These are phyloP conservation scores for Microctonus hyperodae DNA, from an alignment of 2,888 invertebrate genomes.

Conservation along the genomic window DNA sequence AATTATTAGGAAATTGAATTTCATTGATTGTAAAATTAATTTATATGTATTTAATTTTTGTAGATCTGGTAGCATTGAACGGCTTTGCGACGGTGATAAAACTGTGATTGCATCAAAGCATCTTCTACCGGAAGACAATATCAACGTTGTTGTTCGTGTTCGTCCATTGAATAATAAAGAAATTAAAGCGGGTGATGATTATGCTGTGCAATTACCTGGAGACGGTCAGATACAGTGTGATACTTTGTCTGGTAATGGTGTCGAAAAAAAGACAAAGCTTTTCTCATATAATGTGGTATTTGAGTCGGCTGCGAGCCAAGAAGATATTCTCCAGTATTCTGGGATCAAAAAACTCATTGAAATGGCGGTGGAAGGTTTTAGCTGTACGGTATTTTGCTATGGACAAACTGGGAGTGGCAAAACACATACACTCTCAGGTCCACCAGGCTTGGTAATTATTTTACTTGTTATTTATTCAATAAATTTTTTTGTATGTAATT, in stretches of 20 bases:
- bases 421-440: constrained; percentile 94
- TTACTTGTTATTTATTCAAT: neutral
- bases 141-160: constrained; percentile 88
- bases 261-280: constrained; percentile 77
- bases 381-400: constrained; percentile 94
- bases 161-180: constrained; percentile 83
- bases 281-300: constrained; percentile 96
- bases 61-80: constrained; percentile 65
- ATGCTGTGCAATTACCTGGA: constrained; percentile 84
- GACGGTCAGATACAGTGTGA: constrained; percentile 77
- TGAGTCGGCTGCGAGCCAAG: constrained; percentile 85
- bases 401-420: constrained; percentile 97
- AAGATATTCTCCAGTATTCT: constrained; percentile 87
- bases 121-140: constrained; percentile 77
- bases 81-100: constrained; percentile 63
- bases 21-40: neutral
- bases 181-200: constrained; percentile 71
- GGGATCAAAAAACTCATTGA: constrained; percentile 90
- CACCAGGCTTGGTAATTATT: constrained; percentile 78
- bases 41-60: constrained; percentile 30
- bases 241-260: constrained; percentile 56
- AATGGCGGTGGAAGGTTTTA: constrained; percentile 94
- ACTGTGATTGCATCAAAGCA: constrained; percentile 64
- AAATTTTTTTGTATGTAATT: no score
- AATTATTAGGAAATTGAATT: neutral